phyloP scores from a whole-genome alignment of 1,140 invertebrate genomes.

The Neodiprion lecontei region DNA sequence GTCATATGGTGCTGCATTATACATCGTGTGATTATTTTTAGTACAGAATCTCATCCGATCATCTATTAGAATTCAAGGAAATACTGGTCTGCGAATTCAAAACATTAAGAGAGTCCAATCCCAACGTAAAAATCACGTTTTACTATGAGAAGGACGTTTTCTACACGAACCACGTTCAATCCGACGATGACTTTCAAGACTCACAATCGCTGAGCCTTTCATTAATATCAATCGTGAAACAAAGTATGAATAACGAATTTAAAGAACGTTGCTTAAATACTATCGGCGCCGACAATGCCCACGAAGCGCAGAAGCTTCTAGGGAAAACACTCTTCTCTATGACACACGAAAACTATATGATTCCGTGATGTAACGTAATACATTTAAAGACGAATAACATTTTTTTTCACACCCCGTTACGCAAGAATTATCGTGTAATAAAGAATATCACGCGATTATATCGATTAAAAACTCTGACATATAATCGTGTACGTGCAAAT shows the following conservation, averaged over 20 bases:
- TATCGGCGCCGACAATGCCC: slow-evolving; percentile 29
- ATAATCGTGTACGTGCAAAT: no score
- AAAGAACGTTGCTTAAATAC: slow-evolving; percentile 37
- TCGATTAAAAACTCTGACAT: no score
- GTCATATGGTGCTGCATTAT: background rate
- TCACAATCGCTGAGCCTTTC: slow-evolving; percentile 41
- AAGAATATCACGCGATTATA: no score
- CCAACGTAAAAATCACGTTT: slow-evolving; percentile 38
- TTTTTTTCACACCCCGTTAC: no score
- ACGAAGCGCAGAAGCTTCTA: slow-evolving; percentile 29
- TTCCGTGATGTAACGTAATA: background rate
- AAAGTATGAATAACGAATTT: slow-evolving; percentile 42
- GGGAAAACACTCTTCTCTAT: slow-evolving; percentile 32
- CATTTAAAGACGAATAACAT: no score
- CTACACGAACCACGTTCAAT: slow-evolving; percentile 28
- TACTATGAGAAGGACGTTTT: slow-evolving; percentile 23
- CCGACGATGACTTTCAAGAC: slow-evolving; percentile 31
- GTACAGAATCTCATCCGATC: slow-evolving; percentile 28
- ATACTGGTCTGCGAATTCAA: slow-evolving; percentile 32
- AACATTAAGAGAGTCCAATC: slow-evolving; percentile 25
- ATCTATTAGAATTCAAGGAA: slow-evolving; percentile 32
- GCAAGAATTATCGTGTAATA: no score
- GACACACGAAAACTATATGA: slow-evolving; percentile 32
- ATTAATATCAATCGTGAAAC: slow-evolving; percentile 36
- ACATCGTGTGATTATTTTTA: slow-evolving; percentile 27